A percentile compares a stretch with the other conserved stretches of the same genome.
These are phyloP conservation scores for Dendrocincla fuliginosa DNA, from an alignment of 2,797 vertebrate genomes.

Conservation along the genomic window DNA sequence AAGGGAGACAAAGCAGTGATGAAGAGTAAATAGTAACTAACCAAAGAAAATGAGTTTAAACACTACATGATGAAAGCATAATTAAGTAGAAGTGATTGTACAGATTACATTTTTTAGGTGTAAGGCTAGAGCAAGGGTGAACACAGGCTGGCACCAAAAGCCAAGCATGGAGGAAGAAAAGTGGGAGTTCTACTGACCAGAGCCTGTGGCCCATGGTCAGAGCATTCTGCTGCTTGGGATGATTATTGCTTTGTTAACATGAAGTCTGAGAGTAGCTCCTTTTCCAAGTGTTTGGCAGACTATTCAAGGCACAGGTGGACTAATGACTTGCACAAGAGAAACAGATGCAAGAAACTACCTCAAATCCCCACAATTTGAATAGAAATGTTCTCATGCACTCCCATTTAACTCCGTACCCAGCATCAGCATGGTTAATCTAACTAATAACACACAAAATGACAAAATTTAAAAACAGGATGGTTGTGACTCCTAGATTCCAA, in stretches of 20 bases:
- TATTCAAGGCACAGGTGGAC: neutral
- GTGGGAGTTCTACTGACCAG: neutral
- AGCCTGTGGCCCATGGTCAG: fast-evolving
- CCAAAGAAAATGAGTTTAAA: neutral
- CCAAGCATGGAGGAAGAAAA: fast-evolving
- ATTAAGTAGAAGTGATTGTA: neutral
- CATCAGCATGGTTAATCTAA: neutral
- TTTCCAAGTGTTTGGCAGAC: neutral
- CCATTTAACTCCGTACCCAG: neutral
- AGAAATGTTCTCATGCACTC: neutral
- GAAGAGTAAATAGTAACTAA: neutral
- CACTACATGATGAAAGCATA: neutral
- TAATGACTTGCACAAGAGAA: neutral
- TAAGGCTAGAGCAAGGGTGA: neutral
- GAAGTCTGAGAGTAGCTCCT: neutral
- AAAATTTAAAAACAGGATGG: neutral
- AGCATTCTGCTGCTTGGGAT: neutral
- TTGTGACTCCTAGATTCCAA: neutral
- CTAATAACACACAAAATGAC: neutral
- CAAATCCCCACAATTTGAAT: neutral
- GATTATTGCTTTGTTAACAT: fast-evolving
- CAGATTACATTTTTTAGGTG: neutral
- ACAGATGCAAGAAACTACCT: neutral
- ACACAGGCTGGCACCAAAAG: neutral
- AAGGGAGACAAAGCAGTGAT: neutral